A percentile compares a stretch with the other conserved stretches of the same genome.
These are phyloP conservation scores for Leistus spinibarbis DNA, from an alignment of 2,888 invertebrate species.

Conservation along the genomic window DNA sequence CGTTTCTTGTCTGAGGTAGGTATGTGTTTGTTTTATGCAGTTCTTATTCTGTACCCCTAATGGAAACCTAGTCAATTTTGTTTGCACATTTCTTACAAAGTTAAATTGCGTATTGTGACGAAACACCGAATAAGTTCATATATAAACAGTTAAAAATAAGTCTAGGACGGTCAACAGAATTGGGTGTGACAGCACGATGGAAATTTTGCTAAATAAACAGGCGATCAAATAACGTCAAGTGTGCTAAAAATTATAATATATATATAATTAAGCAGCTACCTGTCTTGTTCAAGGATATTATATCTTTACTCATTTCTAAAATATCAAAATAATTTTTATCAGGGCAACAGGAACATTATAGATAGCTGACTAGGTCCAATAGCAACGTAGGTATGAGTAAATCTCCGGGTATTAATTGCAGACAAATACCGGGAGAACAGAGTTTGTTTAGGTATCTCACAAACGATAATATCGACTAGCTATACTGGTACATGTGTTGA, in stretches of 20 bases:
- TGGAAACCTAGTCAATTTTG: not conserved
- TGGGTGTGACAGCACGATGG: too few species aligned
- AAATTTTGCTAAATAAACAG: not conserved
- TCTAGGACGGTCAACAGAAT: not conserved
- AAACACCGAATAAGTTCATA: not conserved
- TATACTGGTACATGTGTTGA: too few species aligned
- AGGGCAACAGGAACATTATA: too few species aligned
- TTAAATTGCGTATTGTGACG: not conserved
- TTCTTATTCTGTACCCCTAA: conserved; percentile 1
- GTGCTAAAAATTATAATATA: not conserved
- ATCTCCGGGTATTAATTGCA: too few species aligned
- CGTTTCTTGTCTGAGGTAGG: not conserved
- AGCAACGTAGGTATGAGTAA: too few species aligned
- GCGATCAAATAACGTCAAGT: conserved; percentile 1
- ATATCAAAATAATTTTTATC: too few species aligned
- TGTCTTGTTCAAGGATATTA: not conserved
- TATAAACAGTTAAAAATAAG: not conserved
- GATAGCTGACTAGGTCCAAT: too few species aligned
- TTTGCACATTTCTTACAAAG: not conserved
- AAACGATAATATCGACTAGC: too few species aligned
- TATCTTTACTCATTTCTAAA: not conserved
- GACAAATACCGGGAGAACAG: too few species aligned
- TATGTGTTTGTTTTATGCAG: not conserved
- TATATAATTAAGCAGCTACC: not conserved
- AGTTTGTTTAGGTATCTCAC: too few species aligned